These are phyloP conservation scores for Didymodactylos carnosus DNA, from an alignment of 2,888 invertebrate species.

Conservation along the genomic window DNA sequence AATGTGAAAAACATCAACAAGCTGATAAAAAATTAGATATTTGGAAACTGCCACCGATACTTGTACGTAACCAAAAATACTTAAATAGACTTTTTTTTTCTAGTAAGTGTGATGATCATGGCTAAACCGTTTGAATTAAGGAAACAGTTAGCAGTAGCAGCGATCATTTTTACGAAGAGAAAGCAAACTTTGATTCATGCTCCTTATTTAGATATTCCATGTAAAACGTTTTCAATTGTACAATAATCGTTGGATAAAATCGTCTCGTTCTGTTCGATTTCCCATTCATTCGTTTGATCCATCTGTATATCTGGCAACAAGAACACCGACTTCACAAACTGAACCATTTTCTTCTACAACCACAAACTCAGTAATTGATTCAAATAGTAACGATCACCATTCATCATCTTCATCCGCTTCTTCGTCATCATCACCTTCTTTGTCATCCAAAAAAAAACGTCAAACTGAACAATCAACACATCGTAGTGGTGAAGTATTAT, in stretches of 20 bases:
- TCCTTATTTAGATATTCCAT: conserved; percentile 53
- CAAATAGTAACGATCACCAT: neutral
- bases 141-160: too few species aligned
- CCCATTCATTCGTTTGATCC: conserved; percentile 68
- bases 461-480: neutral
- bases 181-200: neutral
- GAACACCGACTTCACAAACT: too few species aligned
- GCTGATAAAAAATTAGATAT: conserved; percentile 66
- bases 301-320: conserved; percentile 57
- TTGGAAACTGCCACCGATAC: conserved; percentile 57
- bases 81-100: too few species aligned
- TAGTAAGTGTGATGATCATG: too few species aligned
- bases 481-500: neutral
- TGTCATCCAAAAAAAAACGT: neutral
- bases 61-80: conserved; percentile 48
- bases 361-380: neutral
- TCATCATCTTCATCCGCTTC: neutral
- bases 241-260: conserved; percentile 77
- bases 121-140: too few species aligned
- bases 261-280: conserved; percentile 73
- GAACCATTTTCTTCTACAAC: too few species aligned
- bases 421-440: neutral
- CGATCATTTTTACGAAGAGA: too few species aligned
- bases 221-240: conserved; percentile 74
- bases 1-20: conserved; percentile 54